Evolutionary conservation across 1,140 invertebrate genomes (phyloP).

Genomic region (Plutomurus gul): DNA sequence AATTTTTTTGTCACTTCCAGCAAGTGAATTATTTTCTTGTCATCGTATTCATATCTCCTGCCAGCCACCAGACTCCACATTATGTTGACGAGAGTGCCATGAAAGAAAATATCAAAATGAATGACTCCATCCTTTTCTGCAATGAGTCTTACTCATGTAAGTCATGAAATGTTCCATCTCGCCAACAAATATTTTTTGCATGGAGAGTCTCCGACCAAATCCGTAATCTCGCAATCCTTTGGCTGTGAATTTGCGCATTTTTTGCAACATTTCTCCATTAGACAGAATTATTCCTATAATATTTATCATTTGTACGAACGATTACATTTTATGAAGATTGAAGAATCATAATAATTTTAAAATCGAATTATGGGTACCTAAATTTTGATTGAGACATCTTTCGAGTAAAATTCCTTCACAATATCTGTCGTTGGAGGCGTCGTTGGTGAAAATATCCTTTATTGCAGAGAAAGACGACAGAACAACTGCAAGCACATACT

Average conservation of each 20-base stretch:
- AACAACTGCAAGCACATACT: background rate
- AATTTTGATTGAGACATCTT: conserved; percentile 14
- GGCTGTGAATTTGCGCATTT: background rate
- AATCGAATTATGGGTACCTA: background rate
- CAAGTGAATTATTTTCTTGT: background rate
- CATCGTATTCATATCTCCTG: conserved; percentile 2
- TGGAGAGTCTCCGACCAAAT: background rate
- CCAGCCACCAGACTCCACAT: conserved; percentile 25
- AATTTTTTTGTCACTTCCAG: background rate
- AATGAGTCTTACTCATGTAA: background rate
- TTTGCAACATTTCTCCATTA: background rate
- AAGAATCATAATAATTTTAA: background rate
- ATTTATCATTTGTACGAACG: background rate
- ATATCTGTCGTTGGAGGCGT: background rate
- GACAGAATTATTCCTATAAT: background rate
- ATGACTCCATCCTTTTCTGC: background rate
- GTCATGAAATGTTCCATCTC: conserved; percentile 17
- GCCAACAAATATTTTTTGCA: conserved; percentile 13
- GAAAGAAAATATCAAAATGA: conserved; percentile 32
- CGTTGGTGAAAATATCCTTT: background rate
- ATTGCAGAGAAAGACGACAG: background rate
- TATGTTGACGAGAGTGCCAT: conserved; percentile 13
- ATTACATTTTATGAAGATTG: background rate
- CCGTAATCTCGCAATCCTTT: conserved; percentile 14
- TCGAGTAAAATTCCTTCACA: conserved; percentile 21